A percentile compares a stretch with the other conserved stretches of the same genome.
These are phyloP conservation scores for Bombus waltoni DNA, from an alignment of 1,140 invertebrate species.

Conservation along the genomic window DNA sequence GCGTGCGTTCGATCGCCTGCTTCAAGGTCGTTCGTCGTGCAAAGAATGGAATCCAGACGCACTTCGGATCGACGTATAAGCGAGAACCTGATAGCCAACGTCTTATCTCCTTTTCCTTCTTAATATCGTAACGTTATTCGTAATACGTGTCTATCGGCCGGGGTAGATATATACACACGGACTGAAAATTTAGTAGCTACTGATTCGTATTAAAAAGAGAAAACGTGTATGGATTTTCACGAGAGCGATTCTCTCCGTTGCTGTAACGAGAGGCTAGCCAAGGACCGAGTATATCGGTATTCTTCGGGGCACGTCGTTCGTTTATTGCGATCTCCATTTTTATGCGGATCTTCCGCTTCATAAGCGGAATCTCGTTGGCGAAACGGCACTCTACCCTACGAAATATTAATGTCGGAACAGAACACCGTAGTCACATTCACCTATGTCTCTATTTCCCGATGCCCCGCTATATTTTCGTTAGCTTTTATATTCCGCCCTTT, in stretches of 20 bases:
- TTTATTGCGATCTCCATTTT: conserved; percentile 20
- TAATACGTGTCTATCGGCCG: not conserved
- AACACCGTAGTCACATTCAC: not conserved
- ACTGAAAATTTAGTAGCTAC: not conserved
- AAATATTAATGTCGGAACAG: conserved; percentile 18
- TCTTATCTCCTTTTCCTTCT: too few species aligned
- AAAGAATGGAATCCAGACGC: not conserved
- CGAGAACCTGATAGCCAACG: too few species aligned
- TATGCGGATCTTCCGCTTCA: conserved; percentile 14
- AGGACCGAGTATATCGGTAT: not conserved
- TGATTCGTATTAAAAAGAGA: not conserved
- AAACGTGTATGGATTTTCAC: not conserved
- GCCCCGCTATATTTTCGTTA: accelerated
- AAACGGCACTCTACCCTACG: not conserved
- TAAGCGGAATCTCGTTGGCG: not conserved
- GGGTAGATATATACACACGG: too few species aligned
- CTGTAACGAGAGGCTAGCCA: not conserved
- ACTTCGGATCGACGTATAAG: not conserved
- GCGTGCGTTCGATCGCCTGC: conserved; percentile 31
- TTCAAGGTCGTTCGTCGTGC: conserved; percentile 28
- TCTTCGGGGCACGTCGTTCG: not conserved
- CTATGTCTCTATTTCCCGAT: not conserved
- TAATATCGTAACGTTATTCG: too few species aligned
- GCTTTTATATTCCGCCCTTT: too few species aligned
- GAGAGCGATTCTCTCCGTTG: not conserved